Evolutionary conservation across 2,113 vertebrate species (phyloP).

Genomic region (Sphyrna mokarran): DNA sequence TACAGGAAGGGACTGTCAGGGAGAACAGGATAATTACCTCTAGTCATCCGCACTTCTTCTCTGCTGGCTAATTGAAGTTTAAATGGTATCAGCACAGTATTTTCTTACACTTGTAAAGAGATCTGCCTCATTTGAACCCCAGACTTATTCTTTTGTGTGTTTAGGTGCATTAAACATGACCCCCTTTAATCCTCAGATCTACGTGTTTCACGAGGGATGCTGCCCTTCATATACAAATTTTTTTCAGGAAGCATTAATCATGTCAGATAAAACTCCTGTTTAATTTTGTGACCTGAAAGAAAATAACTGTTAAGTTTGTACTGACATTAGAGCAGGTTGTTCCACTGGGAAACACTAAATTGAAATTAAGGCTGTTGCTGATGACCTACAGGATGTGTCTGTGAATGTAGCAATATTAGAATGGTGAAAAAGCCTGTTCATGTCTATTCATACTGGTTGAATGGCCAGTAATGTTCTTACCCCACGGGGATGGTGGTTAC

Average conservation of each 20-base stretch:
- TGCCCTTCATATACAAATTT: not conserved
- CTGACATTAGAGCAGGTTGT: conserved; percentile 40
- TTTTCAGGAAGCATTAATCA: conserved; percentile 32
- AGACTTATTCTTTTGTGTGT: not conserved
- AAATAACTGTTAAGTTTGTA: conserved; percentile 27
- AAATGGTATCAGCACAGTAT: conserved; percentile 45
- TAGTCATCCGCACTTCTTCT: conserved; percentile 51
- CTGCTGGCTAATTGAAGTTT: conserved; percentile 55
- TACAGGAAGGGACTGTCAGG: conserved; percentile 60
- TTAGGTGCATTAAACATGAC: not conserved
- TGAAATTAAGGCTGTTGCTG: conserved; percentile 96
- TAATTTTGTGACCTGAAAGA: conserved; percentile 36
- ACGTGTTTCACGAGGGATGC: conserved; percentile 16
- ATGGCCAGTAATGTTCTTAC: conserved; percentile 86
- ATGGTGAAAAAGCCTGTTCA: conserved; percentile 96
- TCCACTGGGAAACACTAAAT: conserved; percentile 90
- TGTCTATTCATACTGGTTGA: conserved; percentile 93
- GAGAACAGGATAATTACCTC: conserved; percentile 52
- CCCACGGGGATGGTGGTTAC: conserved; percentile 76
- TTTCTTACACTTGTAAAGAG: conserved; percentile 45
- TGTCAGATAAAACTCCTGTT: conserved; percentile 27
- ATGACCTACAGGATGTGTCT: conserved; percentile 97
- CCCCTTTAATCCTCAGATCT: conserved; percentile 12
- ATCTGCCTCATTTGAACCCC: conserved; percentile 1
- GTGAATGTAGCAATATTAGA: conserved; percentile 85